These are phyloP conservation scores for Xenopus tropicalis DNA, from an alignment of 2,113 vertebrate genomes.

Conservation along the genomic window DNA sequence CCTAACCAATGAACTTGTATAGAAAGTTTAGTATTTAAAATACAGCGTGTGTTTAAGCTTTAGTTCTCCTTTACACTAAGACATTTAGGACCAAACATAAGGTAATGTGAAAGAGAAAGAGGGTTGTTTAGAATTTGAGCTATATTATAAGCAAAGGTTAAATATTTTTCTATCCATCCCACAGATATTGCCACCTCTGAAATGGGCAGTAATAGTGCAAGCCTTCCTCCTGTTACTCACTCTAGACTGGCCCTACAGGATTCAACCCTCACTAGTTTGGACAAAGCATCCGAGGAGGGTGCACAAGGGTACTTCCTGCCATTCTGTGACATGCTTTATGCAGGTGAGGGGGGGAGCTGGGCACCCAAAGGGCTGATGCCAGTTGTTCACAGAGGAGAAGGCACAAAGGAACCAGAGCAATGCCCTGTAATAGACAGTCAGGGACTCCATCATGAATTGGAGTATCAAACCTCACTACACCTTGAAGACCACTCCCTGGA, in stretches of 20 bases:
- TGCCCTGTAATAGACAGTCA: slow-evolving; percentile 95
- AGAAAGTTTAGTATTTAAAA: no score
- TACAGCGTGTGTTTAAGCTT: no score
- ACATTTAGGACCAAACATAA: no score
- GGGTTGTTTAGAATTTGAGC: no score
- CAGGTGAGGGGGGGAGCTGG: slow-evolving; percentile 72
- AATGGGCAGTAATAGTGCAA: slow-evolving; percentile 77
- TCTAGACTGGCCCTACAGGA: slow-evolving; percentile 60
- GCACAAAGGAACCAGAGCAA: slow-evolving; percentile 80
- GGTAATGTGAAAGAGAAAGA: no score
- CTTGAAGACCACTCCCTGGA: slow-evolving; percentile 90
- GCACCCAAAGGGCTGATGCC: slow-evolving; percentile 60
- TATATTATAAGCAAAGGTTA: no score
- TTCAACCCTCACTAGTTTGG: slow-evolving; percentile 61
- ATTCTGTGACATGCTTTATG: slow-evolving; percentile 86
- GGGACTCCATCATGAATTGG: slow-evolving; percentile 70
- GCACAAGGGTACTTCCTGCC: slow-evolving; percentile 76
- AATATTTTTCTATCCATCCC: background rate
- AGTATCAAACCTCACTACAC: slow-evolving; percentile 65
- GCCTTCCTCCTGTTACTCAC: slow-evolving; percentile 55
- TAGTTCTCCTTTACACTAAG: no score
- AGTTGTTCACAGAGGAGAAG: slow-evolving; percentile 47
- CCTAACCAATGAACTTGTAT: no score
- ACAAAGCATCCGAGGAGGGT: slow-evolving; percentile 67
- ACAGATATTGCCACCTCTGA: slow-evolving; percentile 48